phyloP scores from a whole-genome alignment of 2,797 vertebrate species.

The Cynodonichthys magdalenae region DNA sequence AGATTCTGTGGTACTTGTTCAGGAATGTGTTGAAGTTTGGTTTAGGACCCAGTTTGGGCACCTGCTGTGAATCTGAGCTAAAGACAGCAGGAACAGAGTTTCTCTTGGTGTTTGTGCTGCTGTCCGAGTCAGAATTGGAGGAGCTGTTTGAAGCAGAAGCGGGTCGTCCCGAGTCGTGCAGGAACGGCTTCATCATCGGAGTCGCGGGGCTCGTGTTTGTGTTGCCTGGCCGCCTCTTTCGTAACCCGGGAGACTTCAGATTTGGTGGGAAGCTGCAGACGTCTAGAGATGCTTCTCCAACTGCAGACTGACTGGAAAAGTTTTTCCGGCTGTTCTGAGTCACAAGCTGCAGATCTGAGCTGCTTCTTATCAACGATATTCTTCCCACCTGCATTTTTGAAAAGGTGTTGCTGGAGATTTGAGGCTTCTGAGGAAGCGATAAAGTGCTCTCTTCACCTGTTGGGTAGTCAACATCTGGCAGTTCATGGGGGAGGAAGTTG shows the following conservation, averaged over 20 bases:
- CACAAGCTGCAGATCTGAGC: slow-evolving; percentile 32
- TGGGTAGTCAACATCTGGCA: slow-evolving; percentile 70
- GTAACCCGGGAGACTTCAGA: slow-evolving; percentile 65
- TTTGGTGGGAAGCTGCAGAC: slow-evolving; percentile 46
- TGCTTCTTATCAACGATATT: slow-evolving; percentile 11
- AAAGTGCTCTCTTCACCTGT: slow-evolving; percentile 27
- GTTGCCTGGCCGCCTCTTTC: slow-evolving; percentile 55
- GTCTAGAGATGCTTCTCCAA: slow-evolving; percentile 34
- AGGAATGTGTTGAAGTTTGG: slow-evolving; percentile 58
- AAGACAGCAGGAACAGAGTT: slow-evolving; percentile 33
- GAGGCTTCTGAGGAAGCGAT: slow-evolving; percentile 16
- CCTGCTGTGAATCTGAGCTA: slow-evolving; percentile 46
- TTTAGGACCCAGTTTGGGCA: slow-evolving; percentile 69
- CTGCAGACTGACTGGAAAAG: slow-evolving; percentile 28
- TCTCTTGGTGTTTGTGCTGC: slow-evolving; percentile 37
- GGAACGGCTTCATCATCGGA: slow-evolving; percentile 17
- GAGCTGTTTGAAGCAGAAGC: slow-evolving; percentile 27
- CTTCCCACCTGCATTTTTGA: slow-evolving; percentile 1
- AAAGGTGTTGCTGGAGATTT: slow-evolving; percentile 7
- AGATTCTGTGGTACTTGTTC: slow-evolving; percentile 30
- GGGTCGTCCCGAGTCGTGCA: not conserved
- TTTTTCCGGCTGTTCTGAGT: slow-evolving; percentile 30
- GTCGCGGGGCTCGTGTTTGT: slow-evolving; percentile 19
- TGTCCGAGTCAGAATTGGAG: slow-evolving; percentile 63
- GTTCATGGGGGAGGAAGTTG: slow-evolving; percentile 37